Evolutionary conservation across 1,140 invertebrate genomes (phyloP), one percentile per base, ranked within the genome.

Genomic region (Coptotermes formosanus): DNA sequence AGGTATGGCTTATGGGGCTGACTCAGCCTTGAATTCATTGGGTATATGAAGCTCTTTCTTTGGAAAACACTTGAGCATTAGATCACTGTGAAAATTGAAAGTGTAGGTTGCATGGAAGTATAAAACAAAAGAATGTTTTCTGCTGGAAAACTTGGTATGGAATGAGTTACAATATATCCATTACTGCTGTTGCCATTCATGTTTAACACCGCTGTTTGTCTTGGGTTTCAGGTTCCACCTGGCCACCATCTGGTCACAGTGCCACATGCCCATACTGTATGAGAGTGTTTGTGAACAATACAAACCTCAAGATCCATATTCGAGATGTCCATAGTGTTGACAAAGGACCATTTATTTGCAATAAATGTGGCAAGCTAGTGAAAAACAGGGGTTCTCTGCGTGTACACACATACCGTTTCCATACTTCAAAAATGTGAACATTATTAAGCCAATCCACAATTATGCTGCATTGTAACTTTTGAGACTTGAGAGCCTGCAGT

Each of bases 341-440:
- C 64, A 64, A 44, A 32, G 85, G 87, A 25, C 87, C 87, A 25
- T 86, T 87, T 82, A 84, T 82, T 32, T 87, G 87, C 86, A 52
- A 82, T n/a, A 44, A 83, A 48, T 87, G 87, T 82, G 85, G 85
- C n/a, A 82, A 84, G 32, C 11, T 38, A 48, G 59, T 75, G 52
- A 87, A 87, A 69, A 87, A 87, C 59, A 83, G 82, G 69, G 86
- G 85, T 83, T 86, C 59, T 55, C 83, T 87, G 12, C 82, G 87
- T 30, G 87, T 87, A 32, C 87, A 87, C 69, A 82, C 84, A 3
- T 87, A 87, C 48, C 87, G 64, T 75, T 75, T 75, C 9, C 64
- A 75, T 75, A n/a, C 25, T 9, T 7, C n/a, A 30, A 30, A 75
- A 30, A 16, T 12, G n/a, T 75, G 25, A 75, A 75, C 2, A 75